Evolutionary conservation across 2,888 invertebrate genomes (phyloP), one percentile per base, ranked within the genome.

Genomic region (Heliconius hortense): DNA sequence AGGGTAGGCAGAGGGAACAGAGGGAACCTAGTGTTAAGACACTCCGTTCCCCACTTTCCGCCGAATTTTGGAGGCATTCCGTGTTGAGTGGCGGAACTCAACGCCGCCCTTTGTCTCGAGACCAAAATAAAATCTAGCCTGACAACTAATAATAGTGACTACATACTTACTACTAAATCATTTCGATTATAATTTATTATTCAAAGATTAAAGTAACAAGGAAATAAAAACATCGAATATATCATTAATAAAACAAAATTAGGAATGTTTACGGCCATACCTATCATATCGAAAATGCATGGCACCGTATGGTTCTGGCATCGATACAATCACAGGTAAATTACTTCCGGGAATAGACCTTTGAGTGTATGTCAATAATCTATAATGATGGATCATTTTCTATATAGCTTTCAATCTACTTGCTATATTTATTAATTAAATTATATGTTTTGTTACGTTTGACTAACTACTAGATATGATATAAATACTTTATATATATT

Each of bases 261-360:
- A 69, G 31, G 28, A 69, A 48, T n/a, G 26, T 31, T 62, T 62
- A 35, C 31, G 43, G 31, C 28, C 48, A 53, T 62, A 53, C 5
- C 24, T 48, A 56, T 31, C 13, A 13, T 21, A 71, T n/a, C 60
- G 70, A 64, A 67, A 67, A 72, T 69, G 53, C 62, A 72, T 64
- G 71, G 56, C 31, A 72, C 53, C 26, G 35, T 53, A 56, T 28
- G 60, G 56, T 69, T 72, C 63, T 78, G 72, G 76, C 78, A 53
- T 39, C 35, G 21, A 74, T 26, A 62, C 77, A 74, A 72, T 28
- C 59, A 69, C 74, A 76, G 78, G 66, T 78, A 74, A 72, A 76
- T 69, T 43, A 70, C 78, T 72, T 74, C 74, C 78, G 76, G 64
- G 62, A 69, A 31, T 28, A 24, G 28, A 35, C 18, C 31, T 70